These are phyloP conservation scores for Sphyrna mokarran DNA, from an alignment of 2,113 vertebrate genomes.

Conservation along the genomic window DNA sequence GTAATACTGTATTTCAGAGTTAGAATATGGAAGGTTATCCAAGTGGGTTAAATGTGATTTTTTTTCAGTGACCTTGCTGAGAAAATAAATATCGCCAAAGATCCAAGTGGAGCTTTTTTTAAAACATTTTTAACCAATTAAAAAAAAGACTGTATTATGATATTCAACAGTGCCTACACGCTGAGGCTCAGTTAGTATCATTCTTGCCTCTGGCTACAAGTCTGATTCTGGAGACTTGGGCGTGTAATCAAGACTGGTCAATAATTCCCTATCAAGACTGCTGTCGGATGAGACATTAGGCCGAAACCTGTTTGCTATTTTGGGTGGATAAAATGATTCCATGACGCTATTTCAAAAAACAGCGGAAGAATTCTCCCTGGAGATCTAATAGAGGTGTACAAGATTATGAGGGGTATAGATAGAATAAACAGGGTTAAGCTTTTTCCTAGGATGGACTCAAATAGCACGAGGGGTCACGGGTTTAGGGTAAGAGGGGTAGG, in stretches of 20 bases:
- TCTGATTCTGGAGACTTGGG: not conserved
- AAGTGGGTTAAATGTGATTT: not conserved
- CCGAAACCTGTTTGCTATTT: not conserved
- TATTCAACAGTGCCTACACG: not conserved
- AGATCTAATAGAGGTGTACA: too few species aligned
- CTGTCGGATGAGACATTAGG: not conserved
- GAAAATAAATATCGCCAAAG: not conserved
- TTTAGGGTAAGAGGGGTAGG: too few species aligned
- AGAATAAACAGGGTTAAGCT: too few species aligned
- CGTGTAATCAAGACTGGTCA: not conserved
- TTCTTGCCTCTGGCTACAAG: not conserved
- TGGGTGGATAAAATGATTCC: not conserved
- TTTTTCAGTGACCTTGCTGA: not conserved
- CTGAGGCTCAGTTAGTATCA: not conserved
- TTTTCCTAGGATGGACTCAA: too few species aligned
- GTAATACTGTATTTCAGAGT: not conserved
- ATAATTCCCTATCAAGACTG: not conserved
- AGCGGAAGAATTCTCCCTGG: not conserved
- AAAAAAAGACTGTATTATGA: not conserved
- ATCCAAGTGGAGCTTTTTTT: not conserved
- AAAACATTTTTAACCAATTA: not conserved
- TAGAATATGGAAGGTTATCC: not conserved
- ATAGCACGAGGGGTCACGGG: too few species aligned
- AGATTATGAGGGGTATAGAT: too few species aligned
- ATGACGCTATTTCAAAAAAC: not conserved